Conservation (phyloP, 1,140 invertebrate genomes). For the Bombus pascuorum region DNA sequence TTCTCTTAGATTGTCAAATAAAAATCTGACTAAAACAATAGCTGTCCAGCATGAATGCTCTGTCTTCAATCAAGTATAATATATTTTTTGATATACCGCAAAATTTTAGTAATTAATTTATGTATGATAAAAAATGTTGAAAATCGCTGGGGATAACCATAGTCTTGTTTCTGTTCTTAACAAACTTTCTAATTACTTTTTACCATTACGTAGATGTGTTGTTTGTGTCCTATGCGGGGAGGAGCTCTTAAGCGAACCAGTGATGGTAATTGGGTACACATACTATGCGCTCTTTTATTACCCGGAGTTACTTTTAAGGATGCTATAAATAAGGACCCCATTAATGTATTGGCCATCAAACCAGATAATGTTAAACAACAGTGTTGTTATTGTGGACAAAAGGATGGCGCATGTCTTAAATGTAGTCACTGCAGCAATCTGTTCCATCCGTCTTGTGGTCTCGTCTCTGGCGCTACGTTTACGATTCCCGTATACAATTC, state of each 20-base stretch:
- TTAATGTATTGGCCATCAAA: slow-evolving; percentile 76
- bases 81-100: too few relatives aligned
- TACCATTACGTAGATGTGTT: slow-evolving; percentile 73
- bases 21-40: too few relatives aligned
- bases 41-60: too few relatives aligned
- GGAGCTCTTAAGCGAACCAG: slow-evolving; percentile 86
- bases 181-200: slow-evolving; percentile 27
- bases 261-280: slow-evolving; percentile 84
- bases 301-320: slow-evolving; percentile 81
- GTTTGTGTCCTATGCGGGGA: slow-evolving; percentile 84
- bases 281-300: slow-evolving; percentile 83
- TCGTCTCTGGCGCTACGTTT: slow-evolving; percentile 75
- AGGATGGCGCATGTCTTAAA: slow-evolving; percentile 72
- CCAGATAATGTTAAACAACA: slow-evolving; percentile 63
- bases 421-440: slow-evolving; percentile 72
- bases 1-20: too few relatives aligned
- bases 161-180: background rate
- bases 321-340: slow-evolving; percentile 81
- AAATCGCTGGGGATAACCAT: background rate
- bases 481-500: slow-evolving; percentile 75
- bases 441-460: slow-evolving; percentile 78
- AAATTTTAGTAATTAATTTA: too few relatives aligned
- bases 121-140: too few relatives aligned
- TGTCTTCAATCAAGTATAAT: too few relatives aligned
- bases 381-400: slow-evolving; percentile 75